A percentile compares a stretch with the other conserved stretches of the same genome.
These are phyloP conservation scores for Recurvirostra avosetta DNA, from an alignment of 2,113 vertebrate genomes.

Conservation along the genomic window DNA sequence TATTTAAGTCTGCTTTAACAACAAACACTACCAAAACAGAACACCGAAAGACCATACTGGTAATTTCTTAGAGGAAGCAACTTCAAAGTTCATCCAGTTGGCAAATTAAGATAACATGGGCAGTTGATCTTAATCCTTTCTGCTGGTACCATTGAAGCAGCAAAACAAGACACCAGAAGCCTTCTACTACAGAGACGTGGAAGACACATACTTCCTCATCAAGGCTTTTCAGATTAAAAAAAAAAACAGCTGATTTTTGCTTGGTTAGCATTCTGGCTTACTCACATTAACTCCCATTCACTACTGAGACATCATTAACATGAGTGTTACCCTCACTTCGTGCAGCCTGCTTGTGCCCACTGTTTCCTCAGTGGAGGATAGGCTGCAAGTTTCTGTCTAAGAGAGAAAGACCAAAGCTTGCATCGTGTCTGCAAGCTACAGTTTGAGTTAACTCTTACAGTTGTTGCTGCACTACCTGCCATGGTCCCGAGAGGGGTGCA, in stretches of 20 bases:
- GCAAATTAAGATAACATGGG: neutral
- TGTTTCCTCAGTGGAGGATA: neutral
- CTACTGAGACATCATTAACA: neutral
- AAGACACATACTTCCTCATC: neutral
- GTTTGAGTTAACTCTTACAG: neutral
- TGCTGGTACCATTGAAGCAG: neutral
- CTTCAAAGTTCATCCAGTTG: neutral
- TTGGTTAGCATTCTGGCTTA: neutral
- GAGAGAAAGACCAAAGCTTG: neutral
- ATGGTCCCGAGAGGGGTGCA: accelerated
- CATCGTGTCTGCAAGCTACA: neutral
- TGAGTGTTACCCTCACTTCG: neutral
- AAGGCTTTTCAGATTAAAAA: neutral
- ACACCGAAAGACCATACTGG: neutral
- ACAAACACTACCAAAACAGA: neutral
- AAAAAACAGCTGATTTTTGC: neutral
- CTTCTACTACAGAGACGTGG: neutral
- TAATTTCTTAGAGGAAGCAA: neutral
- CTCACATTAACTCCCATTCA: neutral
- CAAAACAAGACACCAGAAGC: neutral
- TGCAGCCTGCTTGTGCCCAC: accelerated
- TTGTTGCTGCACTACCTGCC: neutral
- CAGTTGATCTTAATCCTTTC: neutral
- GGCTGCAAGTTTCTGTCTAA: neutral
- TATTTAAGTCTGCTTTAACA: neutral